Conservation (phyloP, 64 coral and sea anemone genomes). For the Porites lutea region DNA sequence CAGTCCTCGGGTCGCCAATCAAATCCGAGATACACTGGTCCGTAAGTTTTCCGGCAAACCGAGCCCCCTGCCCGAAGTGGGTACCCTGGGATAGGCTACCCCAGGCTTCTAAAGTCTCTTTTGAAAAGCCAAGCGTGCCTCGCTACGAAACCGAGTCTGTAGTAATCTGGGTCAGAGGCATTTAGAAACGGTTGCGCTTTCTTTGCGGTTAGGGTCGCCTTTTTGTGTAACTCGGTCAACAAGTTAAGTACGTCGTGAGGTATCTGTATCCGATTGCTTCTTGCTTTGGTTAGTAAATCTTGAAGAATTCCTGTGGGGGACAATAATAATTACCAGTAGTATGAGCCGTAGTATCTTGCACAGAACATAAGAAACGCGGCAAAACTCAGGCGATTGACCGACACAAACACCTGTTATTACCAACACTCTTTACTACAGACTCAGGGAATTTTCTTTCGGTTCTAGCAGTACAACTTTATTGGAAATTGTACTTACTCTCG, state of each 20-base stretch:
- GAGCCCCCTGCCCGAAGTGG: too few relatives aligned
- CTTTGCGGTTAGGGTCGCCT: not conserved
- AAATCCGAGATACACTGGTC: constrained; percentile 22
- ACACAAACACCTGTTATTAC: too few relatives aligned
- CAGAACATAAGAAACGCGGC: too few relatives aligned
- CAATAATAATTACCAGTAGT: too few relatives aligned
- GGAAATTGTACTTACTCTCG: too few relatives aligned
- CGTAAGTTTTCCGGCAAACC: not conserved
- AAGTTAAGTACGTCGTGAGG: not conserved
- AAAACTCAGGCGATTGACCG: too few relatives aligned
- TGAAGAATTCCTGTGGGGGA: constrained; percentile 6
- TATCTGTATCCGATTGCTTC: not conserved
- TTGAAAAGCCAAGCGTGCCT: not conserved
- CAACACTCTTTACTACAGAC: too few relatives aligned
- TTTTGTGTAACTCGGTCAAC: not conserved
- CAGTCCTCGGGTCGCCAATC: constrained; percentile 1
- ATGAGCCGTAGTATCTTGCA: too few relatives aligned
- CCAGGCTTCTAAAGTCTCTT: not conserved
- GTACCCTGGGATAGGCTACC: not conserved
- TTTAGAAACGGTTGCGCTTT: not conserved
- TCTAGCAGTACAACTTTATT: too few relatives aligned
- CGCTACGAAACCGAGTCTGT: constrained; percentile 6
- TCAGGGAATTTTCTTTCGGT: too few relatives aligned
- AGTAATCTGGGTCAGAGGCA: not conserved
- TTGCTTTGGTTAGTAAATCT: constrained; percentile 5